Conservation (phyloP, 2,888 invertebrate genomes). For the Panzeria rudis region DNA sequence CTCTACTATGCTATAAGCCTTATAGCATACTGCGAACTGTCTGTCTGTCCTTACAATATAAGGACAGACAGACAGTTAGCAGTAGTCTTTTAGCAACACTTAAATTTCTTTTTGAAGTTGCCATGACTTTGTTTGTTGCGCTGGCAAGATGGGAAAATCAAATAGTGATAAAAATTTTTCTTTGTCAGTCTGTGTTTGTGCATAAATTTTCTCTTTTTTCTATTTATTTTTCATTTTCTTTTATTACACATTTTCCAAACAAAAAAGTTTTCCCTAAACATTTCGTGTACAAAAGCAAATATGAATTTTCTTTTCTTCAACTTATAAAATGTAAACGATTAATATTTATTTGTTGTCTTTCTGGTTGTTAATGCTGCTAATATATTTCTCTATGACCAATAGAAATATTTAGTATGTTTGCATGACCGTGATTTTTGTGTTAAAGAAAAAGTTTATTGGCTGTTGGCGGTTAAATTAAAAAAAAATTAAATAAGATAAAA, state of each 20-base stretch:
- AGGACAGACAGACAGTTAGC: constrained; percentile 10
- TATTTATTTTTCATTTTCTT: constrained; percentile 2
- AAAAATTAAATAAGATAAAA: constrained; percentile 21
- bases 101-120: constrained; percentile 24
- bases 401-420: constrained; percentile 45
- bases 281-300: constrained; percentile 15
- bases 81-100: constrained; percentile 32
- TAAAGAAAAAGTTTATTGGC: constrained; percentile 59
- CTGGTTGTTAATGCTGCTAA: constrained; percentile 33
- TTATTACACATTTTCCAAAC: constrained; percentile 26
- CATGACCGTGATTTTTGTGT: constrained; percentile 61
- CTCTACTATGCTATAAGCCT: background rate
- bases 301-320: constrained; percentile 42
- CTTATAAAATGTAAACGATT: constrained; percentile 51
- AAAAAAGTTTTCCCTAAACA: constrained; percentile 62
- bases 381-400: constrained; percentile 42
- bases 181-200: constrained; percentile 2
- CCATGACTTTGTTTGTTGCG: constrained; percentile 46
- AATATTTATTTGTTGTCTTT: constrained; percentile 57
- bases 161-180: constrained; percentile 30
- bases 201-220: constrained; percentile 63
- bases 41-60: no score
- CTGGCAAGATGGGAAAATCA: constrained; percentile 43
- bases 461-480: constrained; percentile 47
- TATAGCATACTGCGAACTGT: no score